Base-by-base conservation (phyloP, 2,797 vertebrate genomes). In the Amniataba percoides region DNA sequence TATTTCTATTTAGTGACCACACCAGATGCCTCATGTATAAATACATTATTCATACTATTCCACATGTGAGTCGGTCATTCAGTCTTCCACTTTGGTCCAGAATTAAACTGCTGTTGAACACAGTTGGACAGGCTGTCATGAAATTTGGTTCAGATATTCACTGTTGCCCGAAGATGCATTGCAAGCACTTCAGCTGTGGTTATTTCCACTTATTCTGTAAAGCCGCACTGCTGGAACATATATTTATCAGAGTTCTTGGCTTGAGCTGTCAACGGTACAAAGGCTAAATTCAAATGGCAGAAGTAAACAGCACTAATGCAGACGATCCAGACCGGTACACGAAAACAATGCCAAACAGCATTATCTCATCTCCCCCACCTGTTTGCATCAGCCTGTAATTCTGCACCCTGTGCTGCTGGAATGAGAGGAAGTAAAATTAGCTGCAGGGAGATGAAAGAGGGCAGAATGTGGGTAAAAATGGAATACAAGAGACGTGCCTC, bases 401-500 rank as follows among this genome's bases (percentile, higher is more conserved):
- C 23, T 59, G 14, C 62, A 48, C 36, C 48, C 51, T 46, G 52
- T 2, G 27, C 64, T 2, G 27, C 59, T 60, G 2, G 11, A 80
- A 72, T 18, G 55, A 58, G 76, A 67, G 27, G 59, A 51, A 55
- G 70, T 74, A 86, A 89, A 90, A 90, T 87, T 88, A 91, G 82
- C 86, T 60, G 66, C 72, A 62, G 73, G 36, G 60, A 74, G 74
- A 90, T 86, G 68, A 91, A 80, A 81, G 59, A 66, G 71, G 55
- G 69, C 46, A 70, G 56, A 69, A 76, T 25, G 71, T 77, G 71
- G 62, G 46, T 81, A 84, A 83, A 91, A 84, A 86, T 78, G 68
- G 77, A 89, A 85, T 57, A 58, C 13, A 65, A 74, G 61, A 78
- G 69, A 83, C 14, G 0, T 46, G 77, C 49, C 65, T 84, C 21